Evolutionary conservation across 2,113 vertebrate species (phyloP).

Genomic region (Meriones unguiculatus): DNA sequence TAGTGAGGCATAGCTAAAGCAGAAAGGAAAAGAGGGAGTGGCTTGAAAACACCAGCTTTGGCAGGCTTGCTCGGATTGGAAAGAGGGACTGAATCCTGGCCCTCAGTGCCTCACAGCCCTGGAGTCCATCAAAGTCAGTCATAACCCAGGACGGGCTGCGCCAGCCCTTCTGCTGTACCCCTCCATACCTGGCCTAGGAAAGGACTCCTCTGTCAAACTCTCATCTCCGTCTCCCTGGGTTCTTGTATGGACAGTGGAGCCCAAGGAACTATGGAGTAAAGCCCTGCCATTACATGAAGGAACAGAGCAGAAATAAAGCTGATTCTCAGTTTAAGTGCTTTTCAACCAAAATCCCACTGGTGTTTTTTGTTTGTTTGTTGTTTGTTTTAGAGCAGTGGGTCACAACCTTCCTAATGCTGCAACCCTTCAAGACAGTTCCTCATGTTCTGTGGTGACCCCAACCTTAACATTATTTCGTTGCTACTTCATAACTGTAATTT

Average conservation of each 20-base stretch:
- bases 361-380: background rate
- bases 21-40: background rate
- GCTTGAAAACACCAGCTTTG: background rate
- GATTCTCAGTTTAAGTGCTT: background rate
- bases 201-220: background rate
- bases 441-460: background rate
- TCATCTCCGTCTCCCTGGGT: background rate
- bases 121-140: background rate
- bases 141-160: background rate
- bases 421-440: background rate
- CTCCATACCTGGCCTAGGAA: background rate
- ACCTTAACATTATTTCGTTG: background rate
- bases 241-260: background rate
- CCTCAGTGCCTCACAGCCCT: background rate
- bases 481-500: background rate
- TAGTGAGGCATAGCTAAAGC: fast-evolving
- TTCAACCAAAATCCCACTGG: background rate
- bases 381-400: background rate
- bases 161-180: background rate
- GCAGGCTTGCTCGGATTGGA: background rate
- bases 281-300: background rate
- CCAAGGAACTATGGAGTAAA: fast-evolving
- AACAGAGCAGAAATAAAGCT: background rate
- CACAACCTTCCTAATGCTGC: background rate
- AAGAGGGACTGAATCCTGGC: background rate